Evolutionary conservation across 2,113 vertebrate genomes (phyloP), one percentile per base, ranked within the genome.

Genomic region (Electrona antarctica): DNA sequence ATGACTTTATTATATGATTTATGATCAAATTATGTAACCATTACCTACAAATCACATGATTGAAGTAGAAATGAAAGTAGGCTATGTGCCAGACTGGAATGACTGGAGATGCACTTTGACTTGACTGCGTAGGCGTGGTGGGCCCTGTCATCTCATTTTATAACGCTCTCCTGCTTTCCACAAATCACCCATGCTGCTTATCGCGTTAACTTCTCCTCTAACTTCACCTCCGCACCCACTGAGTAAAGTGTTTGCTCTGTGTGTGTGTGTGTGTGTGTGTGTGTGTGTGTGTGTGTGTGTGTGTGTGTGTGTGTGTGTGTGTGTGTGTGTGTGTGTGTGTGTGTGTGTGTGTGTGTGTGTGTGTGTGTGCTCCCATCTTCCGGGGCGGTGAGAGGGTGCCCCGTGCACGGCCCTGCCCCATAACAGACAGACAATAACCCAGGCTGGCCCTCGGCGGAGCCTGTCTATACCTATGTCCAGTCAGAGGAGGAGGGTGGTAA

Each of bases 401-500:
- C 3, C 33, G 33, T 41, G 33, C 33, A 41, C 33, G 5, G 33
- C 33, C 33, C 33, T 41, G 33, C 5, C 1, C 33, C 33, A 41
- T 21, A 21, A 6, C 33, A 41, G 33, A 41, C 33, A 41, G 33
- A 15, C 60, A 48, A 12, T n/a, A n/a, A 13, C 51, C 51, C 5
- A 1, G n/a, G 51, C 51, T 13, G 12, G 41, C 58, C 60, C 60
- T 67, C 15, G 65, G 21, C 28, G 71, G 13, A 64, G 48, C 52
- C n/a, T 12, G 57, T 57, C 59, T 74, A 74, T 73, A 64, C 72
- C 33, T 4, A 3, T 41, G 33, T 41, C 3, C 74, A 62, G 65
- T 49, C 65, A 63, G 64, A 66, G 41, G 66, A 64, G 52, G 73
- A 66, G 14, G 33, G 73, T 69, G 14, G 33, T 57, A 76, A 58